These are phyloP conservation scores for Aporrectodea caliginosa DNA, from an alignment of 1,140 invertebrate species.

Conservation along the genomic window DNA sequence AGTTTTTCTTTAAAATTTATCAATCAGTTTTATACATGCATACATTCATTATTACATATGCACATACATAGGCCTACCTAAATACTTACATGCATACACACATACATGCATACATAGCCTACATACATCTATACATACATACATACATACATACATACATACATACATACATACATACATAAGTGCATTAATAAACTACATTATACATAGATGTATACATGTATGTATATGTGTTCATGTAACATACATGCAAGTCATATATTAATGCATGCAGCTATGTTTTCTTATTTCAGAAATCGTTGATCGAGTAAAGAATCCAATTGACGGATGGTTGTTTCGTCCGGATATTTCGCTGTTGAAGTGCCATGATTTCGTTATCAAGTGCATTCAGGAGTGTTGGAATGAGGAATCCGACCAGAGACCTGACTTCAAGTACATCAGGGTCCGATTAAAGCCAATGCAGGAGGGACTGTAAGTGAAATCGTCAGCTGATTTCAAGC, in stretches of 20 bases:
- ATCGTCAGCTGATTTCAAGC: too few species aligned
- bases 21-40: too few species aligned
- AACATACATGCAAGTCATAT: neutral
- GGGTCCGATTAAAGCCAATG: slow-evolving; percentile 29
- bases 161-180: neutral
- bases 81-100: neutral
- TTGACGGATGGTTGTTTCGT: neutral
- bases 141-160: slow-evolving; percentile 1
- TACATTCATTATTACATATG: too few species aligned
- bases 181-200: neutral
- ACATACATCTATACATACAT: slow-evolving; percentile 15
- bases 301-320: slow-evolving; percentile 14
- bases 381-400: slow-evolving; percentile 27
- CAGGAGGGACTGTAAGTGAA: slow-evolving; percentile 28
- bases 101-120: slow-evolving; percentile 5
- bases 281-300: slow-evolving; percentile 29
- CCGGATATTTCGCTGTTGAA: slow-evolving; percentile 57
- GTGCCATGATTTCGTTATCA: slow-evolving; percentile 27
- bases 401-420: slow-evolving; percentile 22
- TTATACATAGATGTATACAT: neutral
- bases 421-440: slow-evolving; percentile 27
- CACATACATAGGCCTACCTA: too few species aligned
- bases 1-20: too few species aligned
- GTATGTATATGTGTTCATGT: neutral
- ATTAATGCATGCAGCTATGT: neutral